phyloP scores from a whole-genome alignment of 2,113 vertebrate genomes.

The Takifugu flavidus region DNA sequence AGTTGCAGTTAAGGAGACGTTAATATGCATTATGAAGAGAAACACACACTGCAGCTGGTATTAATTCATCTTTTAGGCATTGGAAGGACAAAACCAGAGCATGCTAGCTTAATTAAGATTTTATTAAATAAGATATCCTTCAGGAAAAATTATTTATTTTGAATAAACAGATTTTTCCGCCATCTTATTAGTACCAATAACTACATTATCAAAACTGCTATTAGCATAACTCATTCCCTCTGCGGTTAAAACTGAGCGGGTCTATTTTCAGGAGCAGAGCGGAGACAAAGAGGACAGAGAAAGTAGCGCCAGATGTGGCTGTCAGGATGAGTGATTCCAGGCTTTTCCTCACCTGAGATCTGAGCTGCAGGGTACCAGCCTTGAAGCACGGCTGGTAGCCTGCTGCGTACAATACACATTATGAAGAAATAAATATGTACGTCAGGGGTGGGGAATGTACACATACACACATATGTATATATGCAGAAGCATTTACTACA shows the following conservation, averaged over 20 bases:
- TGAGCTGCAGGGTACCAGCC: constrained; percentile 46
- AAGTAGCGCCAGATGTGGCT: constrained; percentile 73
- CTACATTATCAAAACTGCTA: constrained; percentile 52
- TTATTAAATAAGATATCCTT: constrained; percentile 18
- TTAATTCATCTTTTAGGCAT: constrained; percentile 44
- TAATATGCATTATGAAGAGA: constrained; percentile 21
- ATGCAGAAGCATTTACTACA: too few relatives aligned
- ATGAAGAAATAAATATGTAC: constrained; percentile 24
- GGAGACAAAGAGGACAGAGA: constrained; percentile 51
- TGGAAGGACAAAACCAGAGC: constrained; percentile 28
- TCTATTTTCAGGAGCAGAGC: constrained; percentile 46
- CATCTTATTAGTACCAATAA: constrained; percentile 59
- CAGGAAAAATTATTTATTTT: constrained; percentile 11
- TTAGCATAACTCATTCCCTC: constrained; percentile 53
- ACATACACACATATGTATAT: too few relatives aligned
- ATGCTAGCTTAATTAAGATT: constrained; percentile 30
- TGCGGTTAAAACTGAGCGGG: constrained; percentile 39
- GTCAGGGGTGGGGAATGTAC: not conserved
- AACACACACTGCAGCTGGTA: constrained; percentile 16
- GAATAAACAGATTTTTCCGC: constrained; percentile 43
- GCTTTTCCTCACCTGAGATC: constrained; percentile 66
- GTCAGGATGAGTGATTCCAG: constrained; percentile 70
- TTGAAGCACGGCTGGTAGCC: constrained; percentile 25
- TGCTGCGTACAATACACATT: constrained; percentile 26
- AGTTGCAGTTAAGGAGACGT: constrained; percentile 21